A percentile compares a stretch with the other conserved stretches of the same genome.
phyloP scores from a whole-genome alignment of 1,140 invertebrate genomes.

The Pachyrhynchus sulphureomaculatus region DNA sequence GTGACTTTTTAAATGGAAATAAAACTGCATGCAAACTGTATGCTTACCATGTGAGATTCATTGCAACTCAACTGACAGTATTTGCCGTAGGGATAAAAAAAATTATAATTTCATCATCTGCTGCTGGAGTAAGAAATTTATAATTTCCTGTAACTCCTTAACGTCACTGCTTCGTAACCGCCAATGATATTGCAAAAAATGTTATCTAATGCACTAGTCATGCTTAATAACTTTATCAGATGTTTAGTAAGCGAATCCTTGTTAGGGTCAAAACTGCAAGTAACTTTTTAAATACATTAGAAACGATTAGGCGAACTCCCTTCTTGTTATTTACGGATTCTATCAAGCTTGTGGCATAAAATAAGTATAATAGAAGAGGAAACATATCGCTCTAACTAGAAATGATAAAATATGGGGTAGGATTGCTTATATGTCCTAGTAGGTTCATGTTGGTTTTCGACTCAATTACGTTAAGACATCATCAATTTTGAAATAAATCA shows the following conservation, averaged over 20 bases:
- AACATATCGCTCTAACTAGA: slow-evolving; percentile 13
- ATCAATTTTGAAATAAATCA: slow-evolving; percentile 13
- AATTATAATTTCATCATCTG: no score
- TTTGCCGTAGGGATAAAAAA: no score
- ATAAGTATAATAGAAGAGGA: slow-evolving; percentile 10
- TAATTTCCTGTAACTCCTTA: no score
- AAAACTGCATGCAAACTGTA: no score
- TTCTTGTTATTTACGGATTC: slow-evolving; percentile 8
- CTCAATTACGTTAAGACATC: slow-evolving; percentile 19
- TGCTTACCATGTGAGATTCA: no score
- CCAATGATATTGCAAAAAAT: slow-evolving; percentile 29
- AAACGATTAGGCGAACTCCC: slow-evolving; percentile 17
- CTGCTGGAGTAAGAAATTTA: no score
- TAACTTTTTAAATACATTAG: slow-evolving; percentile 35
- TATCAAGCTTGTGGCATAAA: slow-evolving; percentile 1
- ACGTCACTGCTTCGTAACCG: background rate
- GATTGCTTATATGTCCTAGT: slow-evolving; percentile 20
- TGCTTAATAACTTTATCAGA: slow-evolving; percentile 31
- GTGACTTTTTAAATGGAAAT: no score
- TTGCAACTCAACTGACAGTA: no score
- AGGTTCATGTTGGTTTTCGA: slow-evolving; percentile 12
- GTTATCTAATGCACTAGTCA: slow-evolving; percentile 21
- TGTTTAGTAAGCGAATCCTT: slow-evolving; percentile 17
- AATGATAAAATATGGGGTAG: slow-evolving; percentile 27
- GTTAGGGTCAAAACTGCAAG: slow-evolving; percentile 33